phyloP scores from a whole-genome alignment of 2,888 invertebrate species.

The Ferrisia virgata region DNA sequence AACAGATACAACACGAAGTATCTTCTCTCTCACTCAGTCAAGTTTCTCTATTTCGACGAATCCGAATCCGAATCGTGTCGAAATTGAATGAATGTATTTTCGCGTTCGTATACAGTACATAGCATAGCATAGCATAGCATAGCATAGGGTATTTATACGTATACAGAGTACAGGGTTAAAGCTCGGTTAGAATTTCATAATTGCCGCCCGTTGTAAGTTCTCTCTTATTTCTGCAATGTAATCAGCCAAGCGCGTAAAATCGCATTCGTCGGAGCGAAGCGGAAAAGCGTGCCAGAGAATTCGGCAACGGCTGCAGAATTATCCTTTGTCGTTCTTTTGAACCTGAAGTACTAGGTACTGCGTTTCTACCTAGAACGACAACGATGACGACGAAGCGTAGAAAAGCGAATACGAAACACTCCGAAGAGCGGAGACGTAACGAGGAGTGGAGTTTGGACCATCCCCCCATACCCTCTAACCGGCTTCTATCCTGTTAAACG shows the following conservation, averaged over 20 bases:
- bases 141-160: neutral
- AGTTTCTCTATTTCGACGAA: neutral
- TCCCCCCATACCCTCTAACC: neutral
- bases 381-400: too few relatives aligned
- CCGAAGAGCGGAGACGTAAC: neutral
- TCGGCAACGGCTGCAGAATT: conserved; percentile 43
- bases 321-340: conserved; percentile 38
- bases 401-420: neutral
- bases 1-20: conserved; percentile 26
- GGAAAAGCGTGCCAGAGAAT: conserved; percentile 44
- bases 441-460: neutral
- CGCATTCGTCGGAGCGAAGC: conserved; percentile 40
- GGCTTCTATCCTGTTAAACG: conserved; percentile 30
- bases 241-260: conserved; percentile 39
- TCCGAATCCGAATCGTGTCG: neutral
- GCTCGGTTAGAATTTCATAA: conserved; percentile 37
- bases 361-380: too few relatives aligned
- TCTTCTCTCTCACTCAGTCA: too few relatives aligned
- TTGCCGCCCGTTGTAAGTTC: conserved; percentile 20
- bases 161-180: too few relatives aligned
- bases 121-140: too few relatives aligned
- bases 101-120: too few relatives aligned
- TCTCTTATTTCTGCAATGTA: conserved; percentile 40
- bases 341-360: neutral
- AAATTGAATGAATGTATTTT: conserved; percentile 24